These are phyloP conservation scores for Spodoptera exigua DNA, from an alignment of 2,888 invertebrate species.

Conservation along the genomic window DNA sequence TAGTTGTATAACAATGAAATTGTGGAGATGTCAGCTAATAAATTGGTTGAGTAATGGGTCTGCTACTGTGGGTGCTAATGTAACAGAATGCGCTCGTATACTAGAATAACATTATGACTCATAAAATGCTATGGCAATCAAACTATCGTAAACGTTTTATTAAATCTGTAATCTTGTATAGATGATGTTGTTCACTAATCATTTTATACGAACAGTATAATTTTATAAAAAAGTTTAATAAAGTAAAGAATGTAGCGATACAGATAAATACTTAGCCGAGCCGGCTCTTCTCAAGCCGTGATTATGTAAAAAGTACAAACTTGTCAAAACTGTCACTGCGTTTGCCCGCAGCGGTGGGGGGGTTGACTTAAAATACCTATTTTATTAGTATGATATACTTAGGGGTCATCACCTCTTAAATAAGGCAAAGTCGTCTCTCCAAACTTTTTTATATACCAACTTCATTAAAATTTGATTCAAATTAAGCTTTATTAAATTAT, in stretches of 20 bases:
- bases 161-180: slow-evolving; percentile 16
- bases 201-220: not conserved
- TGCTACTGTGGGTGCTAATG: slow-evolving; percentile 35
- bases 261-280: not conserved
- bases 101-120: slow-evolving; percentile 41
- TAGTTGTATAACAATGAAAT: slow-evolving; percentile 35
- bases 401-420: no score
- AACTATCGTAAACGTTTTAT: slow-evolving; percentile 35
- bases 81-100: slow-evolving; percentile 16
- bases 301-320: slow-evolving; percentile 26
- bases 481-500: no score
- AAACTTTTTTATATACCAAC: no score
- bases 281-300: no score
- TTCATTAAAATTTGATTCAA: no score
- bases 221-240: no score
- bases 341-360: no score
- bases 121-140: slow-evolving; percentile 46
- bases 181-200: not conserved
- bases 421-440: no score
- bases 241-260: not conserved
- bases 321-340: not conserved
- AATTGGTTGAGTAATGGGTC: slow-evolving; percentile 26
- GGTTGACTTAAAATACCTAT: not conserved
- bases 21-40: slow-evolving; percentile 29
- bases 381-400: not conserved